Evolutionary conservation across 2,113 vertebrate species (phyloP), one percentile per base, ranked within the genome.

Genomic region (Trichomycterus rosablanca): DNA sequence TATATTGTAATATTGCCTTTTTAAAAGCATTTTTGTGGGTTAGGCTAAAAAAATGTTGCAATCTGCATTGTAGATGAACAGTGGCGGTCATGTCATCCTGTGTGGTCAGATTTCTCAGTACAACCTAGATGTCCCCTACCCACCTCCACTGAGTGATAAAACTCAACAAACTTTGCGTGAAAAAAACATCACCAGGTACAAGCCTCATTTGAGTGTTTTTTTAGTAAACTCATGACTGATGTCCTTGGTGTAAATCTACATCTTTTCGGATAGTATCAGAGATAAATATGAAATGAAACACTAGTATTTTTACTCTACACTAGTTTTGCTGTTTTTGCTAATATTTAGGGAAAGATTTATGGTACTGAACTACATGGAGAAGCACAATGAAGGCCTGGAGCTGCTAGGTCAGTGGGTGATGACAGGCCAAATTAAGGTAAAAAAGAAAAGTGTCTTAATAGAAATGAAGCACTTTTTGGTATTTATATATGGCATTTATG

Each of bases 91-190:
- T 51, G 86, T 98, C 69, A 83, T 98, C 77, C 78, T 98, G 58
- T 98, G 95, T 64, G 96, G 96, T 49, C 95, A 98, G 35, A 98
- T 98, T 71, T 97, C 96, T 8, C 93, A 97, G 78, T 97, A 98
- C 77, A 97, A 97, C 80, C 95, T 88, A 77, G 93, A 96, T 5
- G 84, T 97, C 14, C 87, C 91, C n/a, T 97, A 97, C 68, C 93
- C 96, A 64, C 92, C 94, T 26, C 92, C 93, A 0, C 76, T 97
- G 30, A 80, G 81, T 22, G 66, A 88, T 16, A 76, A 79, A 11
- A 75, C 62, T 4, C 88, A 89, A 73, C 82, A 89, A 62, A 65
- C 81, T 44, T 85, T 56, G 72, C 81, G 70, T 34, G 74, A 74
- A 63, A 89, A 79, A 63, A 90, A 87, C 65, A 93, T 98, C 76